Percentiles rank a stretch among this genome's conserved stretches.
These are phyloP conservation scores for Montifringilla adamsi DNA, from an alignment of 2,113 vertebrate genomes.

Conservation along the genomic window DNA sequence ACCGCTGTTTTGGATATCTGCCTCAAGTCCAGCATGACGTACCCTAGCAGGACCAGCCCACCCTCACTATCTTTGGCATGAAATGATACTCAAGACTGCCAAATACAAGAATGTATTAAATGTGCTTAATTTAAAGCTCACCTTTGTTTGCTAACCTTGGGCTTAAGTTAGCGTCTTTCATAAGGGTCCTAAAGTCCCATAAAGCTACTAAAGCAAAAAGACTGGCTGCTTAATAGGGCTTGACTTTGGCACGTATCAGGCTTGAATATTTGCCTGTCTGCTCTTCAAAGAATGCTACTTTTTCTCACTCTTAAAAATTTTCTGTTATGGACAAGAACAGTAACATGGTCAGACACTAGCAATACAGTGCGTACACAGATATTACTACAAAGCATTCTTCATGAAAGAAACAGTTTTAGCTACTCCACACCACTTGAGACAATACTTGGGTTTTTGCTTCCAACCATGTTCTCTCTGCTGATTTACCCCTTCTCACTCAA, in stretches of 20 bases:
- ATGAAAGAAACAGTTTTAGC: not conserved
- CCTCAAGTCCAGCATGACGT: fast-evolving
- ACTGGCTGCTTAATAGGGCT: not conserved
- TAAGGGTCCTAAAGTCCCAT: not conserved
- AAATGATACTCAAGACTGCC: not conserved
- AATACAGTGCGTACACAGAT: not conserved
- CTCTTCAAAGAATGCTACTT: not conserved
- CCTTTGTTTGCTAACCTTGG: not conserved
- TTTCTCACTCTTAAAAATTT: not conserved
- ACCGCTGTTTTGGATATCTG: not conserved
- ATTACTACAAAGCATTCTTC: not conserved
- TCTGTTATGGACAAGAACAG: not conserved
- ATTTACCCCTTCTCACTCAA: not conserved
- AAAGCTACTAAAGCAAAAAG: not conserved
- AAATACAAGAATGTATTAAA: not conserved
- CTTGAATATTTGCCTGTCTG: not conserved
- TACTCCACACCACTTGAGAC: not conserved
- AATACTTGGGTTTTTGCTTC: not conserved
- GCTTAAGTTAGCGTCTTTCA: not conserved
- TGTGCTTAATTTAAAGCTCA: not conserved
- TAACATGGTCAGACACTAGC: not conserved
- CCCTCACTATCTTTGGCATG: not conserved
- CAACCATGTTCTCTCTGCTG: not conserved
- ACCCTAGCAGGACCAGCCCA: not conserved
- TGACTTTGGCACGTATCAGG: not conserved